These are phyloP conservation scores for Lamprologus lemairii DNA, from an alignment of 2,113 vertebrate species.

Conservation along the genomic window DNA sequence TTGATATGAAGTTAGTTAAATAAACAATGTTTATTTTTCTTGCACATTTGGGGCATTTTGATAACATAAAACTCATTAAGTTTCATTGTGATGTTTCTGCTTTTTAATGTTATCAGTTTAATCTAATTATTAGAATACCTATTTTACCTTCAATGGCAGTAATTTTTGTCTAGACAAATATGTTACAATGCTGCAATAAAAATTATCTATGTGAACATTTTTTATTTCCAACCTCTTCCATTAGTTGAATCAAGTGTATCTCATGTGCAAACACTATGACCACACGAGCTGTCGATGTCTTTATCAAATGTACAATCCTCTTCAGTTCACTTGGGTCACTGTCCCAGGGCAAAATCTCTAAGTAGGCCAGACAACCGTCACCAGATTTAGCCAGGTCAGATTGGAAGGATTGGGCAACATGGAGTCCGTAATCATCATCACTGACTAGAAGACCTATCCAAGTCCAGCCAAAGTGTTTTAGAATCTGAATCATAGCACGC, in stretches of 20 bases:
- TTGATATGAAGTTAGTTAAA: background rate
- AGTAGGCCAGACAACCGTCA: slow-evolving; percentile 41
- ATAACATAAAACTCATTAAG: background rate
- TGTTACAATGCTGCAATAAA: background rate
- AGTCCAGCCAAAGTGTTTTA: slow-evolving; percentile 5
- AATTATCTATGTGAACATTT: background rate
- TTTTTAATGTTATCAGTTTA: background rate
- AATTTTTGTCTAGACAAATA: background rate
- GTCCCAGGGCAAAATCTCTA: slow-evolving; percentile 50
- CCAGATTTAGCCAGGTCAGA: background rate
- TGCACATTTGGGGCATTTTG: background rate
- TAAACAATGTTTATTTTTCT: background rate
- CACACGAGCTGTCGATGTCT: slow-evolving; percentile 23
- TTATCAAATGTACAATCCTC: slow-evolving; percentile 49
- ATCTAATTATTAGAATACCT: background rate
- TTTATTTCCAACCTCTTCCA: slow-evolving; percentile 45
- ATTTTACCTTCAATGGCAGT: background rate
- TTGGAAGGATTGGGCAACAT: slow-evolving; percentile 17
- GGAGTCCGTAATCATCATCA: slow-evolving; percentile 36
- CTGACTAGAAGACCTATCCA: slow-evolving; percentile 25
- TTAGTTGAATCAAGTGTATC: slow-evolving; percentile 36
- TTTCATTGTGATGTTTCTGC: background rate
- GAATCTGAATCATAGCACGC: slow-evolving; percentile 10
- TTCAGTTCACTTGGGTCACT: slow-evolving; percentile 25
- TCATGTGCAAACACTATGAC: slow-evolving; percentile 36